These are phyloP conservation scores for Nematostella vectensis DNA, from an alignment of 92 coral and sea anemone genomes.

Conservation along the genomic window DNA sequence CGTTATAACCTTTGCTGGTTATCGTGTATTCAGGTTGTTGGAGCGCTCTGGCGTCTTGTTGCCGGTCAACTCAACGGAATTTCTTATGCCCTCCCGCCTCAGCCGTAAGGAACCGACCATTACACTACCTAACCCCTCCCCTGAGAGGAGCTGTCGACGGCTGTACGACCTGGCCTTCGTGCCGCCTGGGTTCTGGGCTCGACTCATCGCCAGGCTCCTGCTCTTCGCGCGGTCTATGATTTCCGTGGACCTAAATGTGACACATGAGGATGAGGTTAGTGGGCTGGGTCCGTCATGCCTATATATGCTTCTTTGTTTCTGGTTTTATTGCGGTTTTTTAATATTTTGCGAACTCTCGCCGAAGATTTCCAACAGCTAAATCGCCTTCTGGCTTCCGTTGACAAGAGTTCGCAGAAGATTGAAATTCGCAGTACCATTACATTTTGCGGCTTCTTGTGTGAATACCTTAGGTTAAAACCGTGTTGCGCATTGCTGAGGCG, in stretches of 20 bases:
- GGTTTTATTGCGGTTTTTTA: too few species aligned
- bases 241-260: too few species aligned
- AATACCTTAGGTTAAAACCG: too few species aligned
- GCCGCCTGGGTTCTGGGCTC: conserved; percentile 81
- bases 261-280: conserved; percentile 1
- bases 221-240: conserved; percentile 43
- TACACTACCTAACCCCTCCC: conserved; percentile 28
- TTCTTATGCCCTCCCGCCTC: conserved; percentile 59
- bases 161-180: conserved; percentile 69
- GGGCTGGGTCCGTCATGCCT: not conserved
- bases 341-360: too few species aligned
- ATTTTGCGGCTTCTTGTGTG: too few species aligned
- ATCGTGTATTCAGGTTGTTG: conserved; percentile 57
- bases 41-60: conserved; percentile 66
- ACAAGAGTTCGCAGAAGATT: too few species aligned
- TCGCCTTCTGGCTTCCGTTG: too few species aligned
- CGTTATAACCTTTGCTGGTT: too few species aligned
- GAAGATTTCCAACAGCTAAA: too few species aligned
- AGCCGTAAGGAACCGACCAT: conserved; percentile 25
- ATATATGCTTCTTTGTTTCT: too few species aligned
- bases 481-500: too few species aligned
- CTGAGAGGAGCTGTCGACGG: conserved; percentile 32
- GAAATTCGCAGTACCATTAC: too few species aligned
- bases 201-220: conserved; percentile 63
- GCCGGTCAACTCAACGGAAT: conserved; percentile 54